Evolutionary conservation across 2,797 vertebrate species (phyloP).

Genomic region (Anas bahamensis): DNA sequence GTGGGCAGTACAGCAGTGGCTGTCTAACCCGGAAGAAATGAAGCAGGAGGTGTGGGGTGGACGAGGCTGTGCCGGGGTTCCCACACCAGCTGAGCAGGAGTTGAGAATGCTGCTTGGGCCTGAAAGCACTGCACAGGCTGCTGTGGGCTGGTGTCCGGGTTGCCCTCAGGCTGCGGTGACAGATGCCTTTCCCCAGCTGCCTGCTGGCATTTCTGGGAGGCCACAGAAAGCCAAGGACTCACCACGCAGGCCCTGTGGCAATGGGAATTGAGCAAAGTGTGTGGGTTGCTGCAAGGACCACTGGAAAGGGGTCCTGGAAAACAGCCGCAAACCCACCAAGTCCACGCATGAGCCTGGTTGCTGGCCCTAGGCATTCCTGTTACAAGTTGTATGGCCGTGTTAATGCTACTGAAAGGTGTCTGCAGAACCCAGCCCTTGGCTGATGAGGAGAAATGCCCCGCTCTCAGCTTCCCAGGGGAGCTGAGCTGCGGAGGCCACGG

Average conservation of each 20-base stretch:
- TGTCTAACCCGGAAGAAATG: background rate
- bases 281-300: background rate
- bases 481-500: background rate
- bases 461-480: background rate
- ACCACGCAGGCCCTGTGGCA: rapidly evolving
- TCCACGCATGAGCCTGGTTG: background rate
- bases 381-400: background rate
- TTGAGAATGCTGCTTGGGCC: background rate
- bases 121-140: background rate
- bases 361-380: rapidly evolving
- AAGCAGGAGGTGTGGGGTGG: background rate
- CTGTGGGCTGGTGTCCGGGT: background rate
- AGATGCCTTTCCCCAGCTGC: background rate
- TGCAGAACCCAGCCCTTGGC: background rate
- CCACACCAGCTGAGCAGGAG: background rate
- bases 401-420: background rate
- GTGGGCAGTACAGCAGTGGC: background rate
- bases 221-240: background rate
- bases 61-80: background rate
- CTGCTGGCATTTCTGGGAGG: background rate
- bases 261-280: background rate
- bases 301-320: background rate
- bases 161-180: background rate
- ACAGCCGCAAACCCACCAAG: background rate
- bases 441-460: rapidly evolving